These are phyloP conservation scores for Masticophis lateralis DNA, from an alignment of 2,797 vertebrate genomes.

Conservation along the genomic window DNA sequence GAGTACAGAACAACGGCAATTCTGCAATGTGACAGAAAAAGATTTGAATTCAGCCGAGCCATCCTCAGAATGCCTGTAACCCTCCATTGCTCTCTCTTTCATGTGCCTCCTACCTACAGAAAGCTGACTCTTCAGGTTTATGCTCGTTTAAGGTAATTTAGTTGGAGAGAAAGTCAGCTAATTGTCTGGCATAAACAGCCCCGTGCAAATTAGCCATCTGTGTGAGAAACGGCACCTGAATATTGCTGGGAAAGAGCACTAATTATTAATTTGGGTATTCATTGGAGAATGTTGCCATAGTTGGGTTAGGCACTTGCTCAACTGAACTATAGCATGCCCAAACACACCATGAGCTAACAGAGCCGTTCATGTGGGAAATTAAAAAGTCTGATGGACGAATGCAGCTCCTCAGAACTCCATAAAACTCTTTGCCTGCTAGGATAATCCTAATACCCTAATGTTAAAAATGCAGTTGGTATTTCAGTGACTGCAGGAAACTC, in stretches of 20 bases:
- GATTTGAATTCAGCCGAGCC: neutral
- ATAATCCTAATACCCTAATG: slow-evolving; percentile 50
- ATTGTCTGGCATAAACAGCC: slow-evolving; percentile 39
- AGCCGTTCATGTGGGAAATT: slow-evolving; percentile 68
- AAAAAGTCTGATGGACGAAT: slow-evolving; percentile 64
- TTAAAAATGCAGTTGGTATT: slow-evolving; percentile 42
- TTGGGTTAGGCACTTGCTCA: slow-evolving; percentile 46
- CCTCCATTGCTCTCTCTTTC: neutral
- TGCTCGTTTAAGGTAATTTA: slow-evolving; percentile 13
- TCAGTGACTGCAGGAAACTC: slow-evolving; percentile 46
- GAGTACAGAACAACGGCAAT: neutral
- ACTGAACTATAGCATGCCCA: slow-evolving; percentile 50
- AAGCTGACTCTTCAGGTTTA: slow-evolving; percentile 11
- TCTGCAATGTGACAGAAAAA: neutral
- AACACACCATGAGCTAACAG: slow-evolving; percentile 46
- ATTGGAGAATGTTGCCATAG: slow-evolving; percentile 38
- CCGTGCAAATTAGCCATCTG: slow-evolving; percentile 47
- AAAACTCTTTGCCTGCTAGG: slow-evolving; percentile 58
- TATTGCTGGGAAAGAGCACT: neutral
- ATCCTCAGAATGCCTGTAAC: neutral
- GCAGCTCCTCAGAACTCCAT: slow-evolving; percentile 58
- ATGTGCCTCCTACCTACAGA: neutral
- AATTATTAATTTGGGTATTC: slow-evolving; percentile 39
- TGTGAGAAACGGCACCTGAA: slow-evolving; percentile 41
- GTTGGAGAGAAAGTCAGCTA: slow-evolving; percentile 18